Conservation (phyloP, 53 echinoderm and acorn worm species). For the Antedon mediterranea region DNA sequence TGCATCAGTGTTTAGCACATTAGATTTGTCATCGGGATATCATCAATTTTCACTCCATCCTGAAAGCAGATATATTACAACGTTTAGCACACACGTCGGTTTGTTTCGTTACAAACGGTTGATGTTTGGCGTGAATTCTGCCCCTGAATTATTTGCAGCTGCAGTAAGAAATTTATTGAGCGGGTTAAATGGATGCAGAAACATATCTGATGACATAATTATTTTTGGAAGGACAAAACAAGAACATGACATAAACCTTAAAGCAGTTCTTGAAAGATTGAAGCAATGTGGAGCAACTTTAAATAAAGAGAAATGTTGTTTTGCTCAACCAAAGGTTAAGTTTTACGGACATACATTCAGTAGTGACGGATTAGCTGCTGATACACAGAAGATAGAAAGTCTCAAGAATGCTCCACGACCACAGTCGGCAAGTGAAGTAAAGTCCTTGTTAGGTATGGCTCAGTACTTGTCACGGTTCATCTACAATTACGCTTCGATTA, state of each 20-base stretch:
- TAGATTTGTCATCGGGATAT: constrained; percentile 37
- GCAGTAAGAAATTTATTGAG: constrained; percentile 29
- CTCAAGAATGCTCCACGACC: not conserved
- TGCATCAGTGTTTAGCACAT: constrained; percentile 33
- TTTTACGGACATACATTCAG: constrained; percentile 3
- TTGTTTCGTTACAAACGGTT: constrained; percentile 23
- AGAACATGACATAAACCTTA: too few relatives aligned
- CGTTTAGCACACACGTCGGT: constrained; percentile 31
- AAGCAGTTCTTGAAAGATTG: too few relatives aligned
- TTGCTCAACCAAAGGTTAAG: not conserved
- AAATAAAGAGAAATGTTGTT: too few relatives aligned
- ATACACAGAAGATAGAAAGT: not conserved
- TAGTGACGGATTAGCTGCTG: not conserved
- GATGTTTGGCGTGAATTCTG: constrained; percentile 47
- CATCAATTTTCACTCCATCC: constrained; percentile 31
- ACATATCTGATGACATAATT: constrained; percentile 40
- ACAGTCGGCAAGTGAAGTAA: constrained; percentile 18
- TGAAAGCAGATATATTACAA: constrained; percentile 41
- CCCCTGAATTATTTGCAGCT: constrained; percentile 35
- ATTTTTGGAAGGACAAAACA: constrained; percentile 28
- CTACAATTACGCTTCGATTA: constrained; percentile 39
- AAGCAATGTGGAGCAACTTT: too few relatives aligned
- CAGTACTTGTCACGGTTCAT: constrained; percentile 41
- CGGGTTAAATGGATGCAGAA: constrained; percentile 22
- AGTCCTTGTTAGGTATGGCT: constrained; percentile 32